Evolutionary conservation across 53 echinoderm and acorn worm species (phyloP).

Genomic region (Holothuria scabra): DNA sequence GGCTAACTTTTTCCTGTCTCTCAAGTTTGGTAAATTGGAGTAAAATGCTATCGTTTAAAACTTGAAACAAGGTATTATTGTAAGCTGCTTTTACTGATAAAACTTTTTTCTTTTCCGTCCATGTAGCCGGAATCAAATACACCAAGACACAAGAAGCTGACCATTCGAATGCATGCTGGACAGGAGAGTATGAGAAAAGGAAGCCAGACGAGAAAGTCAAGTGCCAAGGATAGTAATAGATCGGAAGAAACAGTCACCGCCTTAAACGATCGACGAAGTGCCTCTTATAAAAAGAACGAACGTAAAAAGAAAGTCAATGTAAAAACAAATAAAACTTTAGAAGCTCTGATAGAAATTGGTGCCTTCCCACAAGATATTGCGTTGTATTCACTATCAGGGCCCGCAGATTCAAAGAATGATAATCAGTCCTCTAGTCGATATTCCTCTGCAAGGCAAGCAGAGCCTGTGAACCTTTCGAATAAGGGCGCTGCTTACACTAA

Average conservation of each 20-base stretch:
- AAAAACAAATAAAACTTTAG: conserved; percentile 42
- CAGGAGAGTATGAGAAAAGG: conserved; percentile 12
- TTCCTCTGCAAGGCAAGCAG: no score
- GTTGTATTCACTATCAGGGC: neutral
- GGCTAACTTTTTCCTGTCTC: no score
- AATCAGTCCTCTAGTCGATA: no score
- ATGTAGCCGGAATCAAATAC: neutral
- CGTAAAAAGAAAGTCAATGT: neutral
- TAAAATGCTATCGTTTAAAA: no score
- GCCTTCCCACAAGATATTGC: conserved; percentile 43
- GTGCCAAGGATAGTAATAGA: neutral
- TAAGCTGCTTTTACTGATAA: no score
- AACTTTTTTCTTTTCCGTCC: neutral
- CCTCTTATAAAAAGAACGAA: neutral
- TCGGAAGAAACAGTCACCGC: neutral
- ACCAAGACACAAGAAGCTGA: conserved; percentile 23
- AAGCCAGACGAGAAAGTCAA: neutral
- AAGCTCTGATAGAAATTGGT: conserved; percentile 56
- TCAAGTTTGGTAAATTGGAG: no score
- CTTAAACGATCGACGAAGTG: conserved; percentile 6
- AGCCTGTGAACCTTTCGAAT: neutral
- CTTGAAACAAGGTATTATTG: no score
- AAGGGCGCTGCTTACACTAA: conserved; percentile 45
- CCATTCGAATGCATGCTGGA: conserved; percentile 33
- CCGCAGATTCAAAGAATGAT: no score